These are phyloP conservation scores for Leiothrix lutea DNA, from an alignment of 2,113 vertebrate genomes.

Conservation along the genomic window DNA sequence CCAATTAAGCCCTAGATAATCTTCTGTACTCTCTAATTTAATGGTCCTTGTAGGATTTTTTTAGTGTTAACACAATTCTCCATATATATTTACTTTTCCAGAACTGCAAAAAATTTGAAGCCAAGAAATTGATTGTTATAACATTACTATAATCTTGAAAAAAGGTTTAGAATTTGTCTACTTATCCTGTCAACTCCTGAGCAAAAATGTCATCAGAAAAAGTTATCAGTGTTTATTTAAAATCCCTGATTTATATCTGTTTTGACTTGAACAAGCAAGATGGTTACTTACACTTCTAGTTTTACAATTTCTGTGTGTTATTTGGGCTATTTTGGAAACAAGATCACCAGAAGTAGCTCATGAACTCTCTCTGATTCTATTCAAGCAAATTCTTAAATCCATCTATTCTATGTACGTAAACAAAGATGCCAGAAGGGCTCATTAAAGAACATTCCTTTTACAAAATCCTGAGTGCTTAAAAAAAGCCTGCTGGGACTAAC, in stretches of 20 bases:
- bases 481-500: background rate
- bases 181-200: background rate
- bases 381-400: background rate
- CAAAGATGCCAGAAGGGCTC: background rate
- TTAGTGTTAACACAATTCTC: background rate
- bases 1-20: background rate
- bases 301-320: background rate
- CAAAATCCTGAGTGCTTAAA: background rate
- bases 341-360: background rate
- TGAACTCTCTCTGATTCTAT: background rate
- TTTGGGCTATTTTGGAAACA: background rate
- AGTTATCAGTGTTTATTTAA: background rate
- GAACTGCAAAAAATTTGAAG: background rate
- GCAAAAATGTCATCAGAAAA: background rate
- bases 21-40: background rate
- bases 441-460: background rate
- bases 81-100: background rate
- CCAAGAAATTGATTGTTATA: background rate
- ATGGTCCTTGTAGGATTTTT: background rate
- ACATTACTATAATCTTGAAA: background rate
- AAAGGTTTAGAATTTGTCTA: background rate
- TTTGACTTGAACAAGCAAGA: background rate
- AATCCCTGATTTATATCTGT: background rate
- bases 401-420: background rate
- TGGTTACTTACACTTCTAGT: background rate